Base-by-base conservation (phyloP, 1,140 invertebrate species). In the Asobara japonica region DNA sequence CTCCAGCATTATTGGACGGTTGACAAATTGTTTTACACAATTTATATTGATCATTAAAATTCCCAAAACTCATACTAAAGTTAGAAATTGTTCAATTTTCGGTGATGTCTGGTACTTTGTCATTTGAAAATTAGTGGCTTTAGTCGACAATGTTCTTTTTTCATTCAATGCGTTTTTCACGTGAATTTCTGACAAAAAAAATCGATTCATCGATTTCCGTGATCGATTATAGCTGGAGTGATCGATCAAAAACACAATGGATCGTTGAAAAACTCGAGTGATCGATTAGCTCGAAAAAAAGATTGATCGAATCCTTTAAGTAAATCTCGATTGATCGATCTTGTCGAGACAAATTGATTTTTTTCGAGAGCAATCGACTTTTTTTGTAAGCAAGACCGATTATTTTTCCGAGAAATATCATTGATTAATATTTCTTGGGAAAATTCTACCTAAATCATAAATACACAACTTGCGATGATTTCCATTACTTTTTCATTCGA, bases 1-100 rank as follows among this genome's bases (percentile, higher is more conserved):
- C 65, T 74, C 73, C 73, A 74, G 73, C 71, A 56, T 56, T 74
- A 65, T 74, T 74, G 73, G 73, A 74, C 73, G 73, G 73, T 65
- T 74, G 45, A 69, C 60, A 74, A 62, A 45, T n/a, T 67, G 62
- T 67, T 74, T 38, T 71, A 67, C 66, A 62, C 27, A 62, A 68
- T 65, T 64, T 25, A 22, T 72, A 60, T 62, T 10, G 36, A 38
- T 38, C 7, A 38, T 2, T 1, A 18, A 16, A 4, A 60, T 69
- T 33, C 25, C 16, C 27, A 16, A n/a, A 45, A 45, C 41, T 45
- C 41, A 45, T 45, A 18, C 6, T 45, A 16, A 45, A 45, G n/a
- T n/a, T n/a, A n/a, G n/a, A n/a, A n/a, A n/a, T n/a, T n/a, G n/a
- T n/a, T n/a, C n/a, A n/a, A n/a, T n/a, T n/a, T n/a, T n/a, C n/a